A percentile compares a stretch with the other conserved stretches of the same genome.
These are phyloP conservation scores for Lepus oiostolus DNA, from an alignment of 2,797 vertebrate genomes.

Conservation along the genomic window DNA sequence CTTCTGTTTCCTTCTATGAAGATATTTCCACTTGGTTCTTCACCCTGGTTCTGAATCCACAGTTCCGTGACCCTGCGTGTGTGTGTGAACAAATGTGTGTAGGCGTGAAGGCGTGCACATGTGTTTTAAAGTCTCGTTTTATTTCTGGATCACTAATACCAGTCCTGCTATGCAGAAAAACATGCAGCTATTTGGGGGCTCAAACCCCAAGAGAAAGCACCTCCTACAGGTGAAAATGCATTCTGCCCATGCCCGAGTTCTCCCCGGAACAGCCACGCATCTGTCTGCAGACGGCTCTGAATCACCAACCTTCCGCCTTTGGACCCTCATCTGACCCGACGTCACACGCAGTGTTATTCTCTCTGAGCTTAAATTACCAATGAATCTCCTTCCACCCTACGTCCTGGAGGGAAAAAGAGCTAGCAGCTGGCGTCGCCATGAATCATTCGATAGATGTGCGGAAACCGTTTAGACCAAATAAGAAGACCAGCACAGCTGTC, in stretches of 20 bases:
- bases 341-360: conserved; percentile 70
- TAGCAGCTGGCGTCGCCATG: conserved; percentile 64
- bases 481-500: neutral
- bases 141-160: conserved; percentile 79
- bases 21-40: neutral
- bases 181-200: conserved; percentile 82
- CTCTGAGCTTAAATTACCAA: conserved; percentile 70
- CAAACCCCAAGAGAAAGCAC: conserved; percentile 75
- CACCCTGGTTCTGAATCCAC: neutral
- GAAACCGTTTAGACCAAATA: conserved; percentile 34
- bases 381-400: conserved; percentile 75
- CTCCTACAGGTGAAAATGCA: conserved; percentile 52
- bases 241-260: conserved; percentile 20
- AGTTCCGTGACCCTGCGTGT: neutral
- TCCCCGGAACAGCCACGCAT: neutral
- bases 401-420: conserved; percentile 73
- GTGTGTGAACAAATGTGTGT: neutral
- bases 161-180: conserved; percentile 80
- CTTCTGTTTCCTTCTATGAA: neutral
- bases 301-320: conserved; percentile 70
- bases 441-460: conserved; percentile 64
- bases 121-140: conserved; percentile 71
- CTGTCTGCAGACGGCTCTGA: conserved; percentile 66
- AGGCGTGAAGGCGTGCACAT: neutral
- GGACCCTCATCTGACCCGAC: conserved; percentile 65